phyloP scores from a whole-genome alignment of 2,797 vertebrate genomes.

The Melanotaenia pygmaea region DNA sequence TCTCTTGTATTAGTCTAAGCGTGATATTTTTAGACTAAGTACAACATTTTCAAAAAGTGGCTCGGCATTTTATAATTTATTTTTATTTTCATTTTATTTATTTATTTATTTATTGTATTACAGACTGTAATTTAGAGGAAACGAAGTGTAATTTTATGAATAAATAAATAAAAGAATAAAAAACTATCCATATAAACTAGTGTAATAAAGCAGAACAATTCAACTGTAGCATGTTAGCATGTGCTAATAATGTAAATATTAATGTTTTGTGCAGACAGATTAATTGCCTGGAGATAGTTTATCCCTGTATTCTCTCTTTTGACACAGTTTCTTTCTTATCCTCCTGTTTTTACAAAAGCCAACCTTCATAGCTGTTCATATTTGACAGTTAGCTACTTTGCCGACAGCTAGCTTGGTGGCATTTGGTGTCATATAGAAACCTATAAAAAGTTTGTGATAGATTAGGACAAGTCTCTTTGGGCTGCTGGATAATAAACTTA shows the following conservation, averaged over 20 bases:
- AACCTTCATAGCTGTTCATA: background rate
- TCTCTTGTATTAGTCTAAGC: background rate
- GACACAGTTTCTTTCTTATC: background rate
- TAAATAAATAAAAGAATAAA: background rate
- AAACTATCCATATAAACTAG: too few relatives aligned
- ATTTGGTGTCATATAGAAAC: background rate
- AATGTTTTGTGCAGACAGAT: too few relatives aligned
- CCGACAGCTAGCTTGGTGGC: background rate
- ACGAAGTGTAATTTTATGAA: too few relatives aligned
- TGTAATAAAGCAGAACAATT: too few relatives aligned
- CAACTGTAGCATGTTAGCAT: too few relatives aligned
- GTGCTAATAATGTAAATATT: too few relatives aligned
- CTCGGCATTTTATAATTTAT: background rate
- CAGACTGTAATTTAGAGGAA: background rate
- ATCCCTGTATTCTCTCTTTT: background rate
- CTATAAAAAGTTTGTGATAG: background rate
- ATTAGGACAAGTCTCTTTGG: too few relatives aligned
- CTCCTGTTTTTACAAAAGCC: background rate
- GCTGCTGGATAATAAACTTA: too few relatives aligned
- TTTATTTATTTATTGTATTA: background rate
- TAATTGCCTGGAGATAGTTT: background rate
- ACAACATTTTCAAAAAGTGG: background rate
- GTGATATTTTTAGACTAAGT: too few relatives aligned
- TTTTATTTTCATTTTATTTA: too few relatives aligned
- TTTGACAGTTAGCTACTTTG: background rate